Base-by-base conservation (phyloP, 2,797 vertebrate species). In the Erithacus rubecula region DNA sequence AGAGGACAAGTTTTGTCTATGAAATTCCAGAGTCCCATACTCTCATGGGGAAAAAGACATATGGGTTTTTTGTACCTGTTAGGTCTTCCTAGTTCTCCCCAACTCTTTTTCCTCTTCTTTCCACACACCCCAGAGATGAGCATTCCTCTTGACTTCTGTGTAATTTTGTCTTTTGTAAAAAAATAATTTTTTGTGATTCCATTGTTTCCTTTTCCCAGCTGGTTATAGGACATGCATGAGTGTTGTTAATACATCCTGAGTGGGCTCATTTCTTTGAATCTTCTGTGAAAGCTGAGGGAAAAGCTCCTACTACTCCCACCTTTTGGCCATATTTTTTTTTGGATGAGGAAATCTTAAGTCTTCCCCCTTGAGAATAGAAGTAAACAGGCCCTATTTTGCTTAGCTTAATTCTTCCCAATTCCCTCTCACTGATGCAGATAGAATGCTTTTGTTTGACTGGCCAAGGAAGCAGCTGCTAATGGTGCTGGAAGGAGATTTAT, bases 111-210 rank as follows among this genome's bases (percentile, higher is more conserved):
- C 53, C 32, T 69, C 55, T 62, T 18, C 18, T 55, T 85, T 44
- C 64, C 71, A 63, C 21, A 32, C 3, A 4, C 52, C 14, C 26
- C 47, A 24, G 5, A 17, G 11, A 80, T 39, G 16, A 85, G 6
- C 12, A 18, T 51, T 82, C 64, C 43, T 81, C 44, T 26, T 59
- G 52, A 52, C 21, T 47, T 71, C 39, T 67, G 11, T 44, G 21
- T 34, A 11, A 32, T 56, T 90, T 92, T 75, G 29, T 58, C 62
- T 67, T 56, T 26, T 71, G 22, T 60, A 37, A 70, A 79, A 87
- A 59, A 34, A 19, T 3, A 12, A 0, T 3, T 2, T 10, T 67
- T 75, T 69, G 19, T 3, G 1, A 44, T 62, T 75, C 15, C 5
- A 13, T 47, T 34, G 11, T 69, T 78, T 75, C 17, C 11, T 53